A percentile compares a stretch with the other conserved stretches of the same genome.
Evolutionary conservation across 2,113 vertebrate species (phyloP).

Genomic region (Dromaius novaehollandiae): DNA sequence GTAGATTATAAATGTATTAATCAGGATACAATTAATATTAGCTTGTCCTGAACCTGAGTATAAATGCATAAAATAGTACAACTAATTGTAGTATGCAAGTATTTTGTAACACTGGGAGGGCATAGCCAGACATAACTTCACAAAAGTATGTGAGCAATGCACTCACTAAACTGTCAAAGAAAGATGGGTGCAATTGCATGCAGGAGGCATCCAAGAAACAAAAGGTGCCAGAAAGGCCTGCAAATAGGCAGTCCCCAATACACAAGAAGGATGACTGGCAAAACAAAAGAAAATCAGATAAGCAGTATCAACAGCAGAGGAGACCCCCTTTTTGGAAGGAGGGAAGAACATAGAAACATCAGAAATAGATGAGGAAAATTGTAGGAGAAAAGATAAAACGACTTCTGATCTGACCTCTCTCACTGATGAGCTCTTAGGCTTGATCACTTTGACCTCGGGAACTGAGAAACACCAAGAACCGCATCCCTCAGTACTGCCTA

Average conservation of each 20-base stretch:
- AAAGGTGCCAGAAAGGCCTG: background rate
- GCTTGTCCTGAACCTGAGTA: background rate
- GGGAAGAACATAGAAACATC: background rate
- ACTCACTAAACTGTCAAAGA: background rate
- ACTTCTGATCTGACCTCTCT: background rate
- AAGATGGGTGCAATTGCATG: too few relatives aligned
- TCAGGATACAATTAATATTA: background rate
- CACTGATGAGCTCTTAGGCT: background rate
- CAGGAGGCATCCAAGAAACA: background rate
- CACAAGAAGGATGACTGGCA: background rate
- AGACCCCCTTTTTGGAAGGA: background rate
- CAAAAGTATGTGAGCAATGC: background rate
- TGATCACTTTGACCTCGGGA: rapidly evolving
- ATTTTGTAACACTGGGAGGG: background rate
- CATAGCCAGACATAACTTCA: background rate
- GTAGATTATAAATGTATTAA: background rate
- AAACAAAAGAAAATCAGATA: background rate
- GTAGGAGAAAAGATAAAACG: background rate
- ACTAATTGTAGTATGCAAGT: background rate
- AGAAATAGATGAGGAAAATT: background rate
- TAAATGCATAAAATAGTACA: background rate
- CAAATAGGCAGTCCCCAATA: background rate
- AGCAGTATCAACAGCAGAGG: background rate
- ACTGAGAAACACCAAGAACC: background rate
- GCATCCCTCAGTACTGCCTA: background rate